Percentiles rank a stretch among this genome's conserved stretches.
These are phyloP conservation scores for Montipora foliosa DNA, from an alignment of 64 coral and sea anemone genomes.

Conservation along the genomic window DNA sequence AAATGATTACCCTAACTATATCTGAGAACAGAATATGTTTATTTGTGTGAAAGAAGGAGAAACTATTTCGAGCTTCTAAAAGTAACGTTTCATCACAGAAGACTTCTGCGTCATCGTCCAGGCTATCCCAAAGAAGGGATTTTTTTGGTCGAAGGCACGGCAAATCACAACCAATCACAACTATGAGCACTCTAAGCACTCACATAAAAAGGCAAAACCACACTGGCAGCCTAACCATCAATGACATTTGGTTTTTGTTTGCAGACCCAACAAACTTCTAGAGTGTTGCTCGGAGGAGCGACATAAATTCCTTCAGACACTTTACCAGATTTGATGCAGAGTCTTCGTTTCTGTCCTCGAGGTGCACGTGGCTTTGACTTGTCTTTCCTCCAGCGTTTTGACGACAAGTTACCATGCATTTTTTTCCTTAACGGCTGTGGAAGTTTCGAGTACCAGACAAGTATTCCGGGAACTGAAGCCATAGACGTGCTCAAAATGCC, in stretches of 20 bases:
- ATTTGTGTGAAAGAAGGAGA: too few species aligned
- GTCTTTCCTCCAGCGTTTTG: neutral
- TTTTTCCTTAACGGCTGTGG: neutral
- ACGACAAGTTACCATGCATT: neutral
- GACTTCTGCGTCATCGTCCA: too few species aligned
- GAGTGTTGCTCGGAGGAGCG: slow-evolving; percentile 12
- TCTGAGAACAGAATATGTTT: too few species aligned
- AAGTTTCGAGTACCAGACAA: neutral
- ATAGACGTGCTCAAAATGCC: too few species aligned
- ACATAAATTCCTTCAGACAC: slow-evolving; percentile 23
- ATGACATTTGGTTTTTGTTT: neutral
- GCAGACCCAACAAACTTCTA: slow-evolving; percentile 27
- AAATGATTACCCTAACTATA: too few species aligned
- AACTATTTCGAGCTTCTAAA: too few species aligned
- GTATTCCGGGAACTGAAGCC: too few species aligned
- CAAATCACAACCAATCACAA: too few species aligned
- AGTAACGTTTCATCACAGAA: too few species aligned
- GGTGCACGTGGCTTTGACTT: neutral
- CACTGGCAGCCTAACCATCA: neutral
- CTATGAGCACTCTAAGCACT: neutral
- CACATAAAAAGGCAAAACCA: too few species aligned
- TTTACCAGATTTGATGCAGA: slow-evolving; percentile 33
- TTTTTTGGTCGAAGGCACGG: too few species aligned
- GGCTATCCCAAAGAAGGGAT: too few species aligned
- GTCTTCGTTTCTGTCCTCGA: neutral